A percentile compares a stretch with the other conserved stretches of the same genome.
Evolutionary conservation across 2,797 vertebrate species (phyloP).

Genomic region (Bradypus variegatus): DNA sequence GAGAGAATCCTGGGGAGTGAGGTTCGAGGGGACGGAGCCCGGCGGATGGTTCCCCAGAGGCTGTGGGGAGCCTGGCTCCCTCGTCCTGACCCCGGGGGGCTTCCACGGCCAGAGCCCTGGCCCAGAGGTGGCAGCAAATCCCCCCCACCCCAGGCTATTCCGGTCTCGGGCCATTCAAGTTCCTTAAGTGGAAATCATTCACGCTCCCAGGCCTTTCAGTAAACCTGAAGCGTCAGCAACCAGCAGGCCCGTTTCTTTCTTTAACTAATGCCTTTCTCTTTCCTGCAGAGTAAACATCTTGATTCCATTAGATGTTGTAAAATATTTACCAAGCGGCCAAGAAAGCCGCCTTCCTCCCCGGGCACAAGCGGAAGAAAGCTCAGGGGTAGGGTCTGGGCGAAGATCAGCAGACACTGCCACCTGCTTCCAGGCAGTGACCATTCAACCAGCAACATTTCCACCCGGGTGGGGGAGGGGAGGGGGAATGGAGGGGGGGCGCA

Average conservation of each 20-base stretch:
- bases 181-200: constrained; percentile 40
- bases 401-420: background rate
- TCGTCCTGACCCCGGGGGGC: fast-evolving
- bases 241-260: constrained; percentile 53
- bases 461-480: background rate
- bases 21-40: background rate
- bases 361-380: background rate
- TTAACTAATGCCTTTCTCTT: constrained; percentile 62
- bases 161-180: background rate
- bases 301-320: constrained; percentile 66
- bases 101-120: background rate
- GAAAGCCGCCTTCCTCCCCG: constrained; percentile 15
- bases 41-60: background rate
- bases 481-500: fast-evolving
- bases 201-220: constrained; percentile 6
- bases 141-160: background rate
- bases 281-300: constrained; percentile 64
- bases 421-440: background rate
- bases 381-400: background rate
- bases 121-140: background rate
- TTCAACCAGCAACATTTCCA: background rate
- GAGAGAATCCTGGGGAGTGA: background rate
- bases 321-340: constrained; percentile 59
- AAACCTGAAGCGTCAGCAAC: constrained; percentile 58
- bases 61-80: background rate